Conservation (phyloP, 2,888 invertebrate species). For the Nysson spinosus region DNA sequence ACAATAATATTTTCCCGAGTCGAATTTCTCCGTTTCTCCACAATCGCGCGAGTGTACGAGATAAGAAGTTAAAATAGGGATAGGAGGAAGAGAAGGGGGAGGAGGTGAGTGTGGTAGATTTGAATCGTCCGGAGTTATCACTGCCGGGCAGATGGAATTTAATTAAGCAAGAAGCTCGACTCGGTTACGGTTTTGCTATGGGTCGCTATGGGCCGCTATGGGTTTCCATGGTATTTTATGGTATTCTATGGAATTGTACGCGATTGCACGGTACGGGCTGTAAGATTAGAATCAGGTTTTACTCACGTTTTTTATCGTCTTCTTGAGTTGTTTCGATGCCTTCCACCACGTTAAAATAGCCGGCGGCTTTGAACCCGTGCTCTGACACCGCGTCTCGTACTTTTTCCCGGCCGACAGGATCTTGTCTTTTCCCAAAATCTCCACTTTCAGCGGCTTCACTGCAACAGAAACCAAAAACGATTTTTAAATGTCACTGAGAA, state of each 20-base stretch:
- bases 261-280: too few species aligned
- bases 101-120: conserved; percentile 4
- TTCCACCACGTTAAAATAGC: conserved; percentile 95
- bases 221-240: too few species aligned
- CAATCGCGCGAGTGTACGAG: not conserved
- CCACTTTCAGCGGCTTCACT: conserved; percentile 92
- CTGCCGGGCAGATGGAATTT: conserved; percentile 16
- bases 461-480: too few species aligned
- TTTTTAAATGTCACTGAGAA: too few species aligned
- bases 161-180: conserved; percentile 27
- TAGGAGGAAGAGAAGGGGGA: not conserved
- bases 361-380: conserved; percentile 91
- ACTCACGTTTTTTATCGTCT: conserved; percentile 90
- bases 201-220: too few species aligned
- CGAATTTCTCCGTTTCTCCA: too few species aligned
- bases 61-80: not conserved
- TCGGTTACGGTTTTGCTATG: not conserved
- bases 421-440: conserved; percentile 88
- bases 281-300: conserved; percentile 13
- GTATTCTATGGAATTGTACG: too few species aligned
- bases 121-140: conserved; percentile 20
- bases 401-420: conserved; percentile 90
- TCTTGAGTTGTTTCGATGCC: conserved; percentile 88
- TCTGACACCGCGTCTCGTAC: conserved; percentile 92
- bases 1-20: too few species aligned